Conservation (phyloP, 1,140 invertebrate genomes). For the Caerostris darwini region DNA sequence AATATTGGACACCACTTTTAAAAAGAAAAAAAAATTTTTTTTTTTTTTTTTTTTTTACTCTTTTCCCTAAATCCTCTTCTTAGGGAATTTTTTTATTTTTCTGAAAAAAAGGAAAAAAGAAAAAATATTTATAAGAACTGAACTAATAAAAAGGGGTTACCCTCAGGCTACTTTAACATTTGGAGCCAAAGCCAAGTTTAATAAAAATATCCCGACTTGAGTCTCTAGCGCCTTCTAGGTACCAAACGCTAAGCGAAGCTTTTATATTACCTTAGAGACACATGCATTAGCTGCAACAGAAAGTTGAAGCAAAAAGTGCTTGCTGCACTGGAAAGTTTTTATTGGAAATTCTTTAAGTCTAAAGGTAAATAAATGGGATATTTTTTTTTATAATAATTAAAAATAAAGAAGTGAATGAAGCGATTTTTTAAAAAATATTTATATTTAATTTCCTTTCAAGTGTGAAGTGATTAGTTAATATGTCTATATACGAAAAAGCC, state of each 20-base stretch:
- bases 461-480: too few species aligned
- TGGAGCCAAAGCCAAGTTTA: conserved; percentile 57
- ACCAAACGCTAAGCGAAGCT: conserved; percentile 32
- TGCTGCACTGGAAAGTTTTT: background rate
- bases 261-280: conserved; percentile 48
- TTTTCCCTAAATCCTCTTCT: conserved; percentile 41
- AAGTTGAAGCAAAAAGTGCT: background rate
- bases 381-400: too few species aligned
- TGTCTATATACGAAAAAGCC: too few species aligned
- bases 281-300: conserved; percentile 44
- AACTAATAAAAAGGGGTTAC: conserved; percentile 51
- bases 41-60: too few species aligned
- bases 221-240: conserved; percentile 14
- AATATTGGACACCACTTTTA: conserved; percentile 3
- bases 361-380: too few species aligned
- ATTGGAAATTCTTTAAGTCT: too few species aligned
- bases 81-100: conserved; percentile 24
- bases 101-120: background rate
- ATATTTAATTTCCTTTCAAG: too few species aligned
- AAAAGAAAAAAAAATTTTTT: conserved; percentile 1
- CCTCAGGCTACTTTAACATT: conserved; percentile 63
- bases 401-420: too few species aligned
- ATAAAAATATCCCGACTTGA: conserved; percentile 42
- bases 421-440: too few species aligned
- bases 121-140: conserved; percentile 31